Base-by-base conservation (phyloP, 2,888 invertebrate species). In the Thelaira solivaga region DNA sequence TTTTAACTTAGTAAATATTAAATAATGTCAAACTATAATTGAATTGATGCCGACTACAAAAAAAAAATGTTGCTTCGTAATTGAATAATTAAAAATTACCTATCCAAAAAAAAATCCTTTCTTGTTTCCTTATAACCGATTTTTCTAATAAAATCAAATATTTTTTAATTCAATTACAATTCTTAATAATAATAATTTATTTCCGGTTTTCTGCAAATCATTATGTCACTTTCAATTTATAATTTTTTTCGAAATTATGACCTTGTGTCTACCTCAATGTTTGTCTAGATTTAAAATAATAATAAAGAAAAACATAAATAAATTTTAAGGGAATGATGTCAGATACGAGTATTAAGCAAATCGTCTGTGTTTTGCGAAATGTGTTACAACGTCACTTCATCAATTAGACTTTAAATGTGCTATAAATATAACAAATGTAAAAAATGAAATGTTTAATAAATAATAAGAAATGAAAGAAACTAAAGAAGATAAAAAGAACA, bases 321-420 rank as follows among this genome's bases (percentile, higher is more conserved):
- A 53, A 65, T 13, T 45, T 34, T 24, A 68, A 68, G 68, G 67
- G 67, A 67, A 62, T 75, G 74, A 75, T 75, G 74, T 75, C 74
- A 75, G 67, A 68, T 67, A 29, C 13, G 26, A 26, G 26, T 26
- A 43, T 49, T 65, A 16, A 29, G 36, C 16, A 67, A 43, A 74
- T 39, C 45, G 67, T 75, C 51, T 75, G 45, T 36, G 61, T 39
- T 51, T 65, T 41, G 39, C 51, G 51, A 61, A 61, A 57, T 45
- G 13, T 45, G 41, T 67, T 53, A 22, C 36, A 62, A 62, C 67
- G 74, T 68, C 67, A 74, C 31, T 61, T 61, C 18, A 53, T 55
- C 22, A 68, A 68, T 68, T 73, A 13, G 31, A 11, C n/a, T 57
- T 26, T 41, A 41, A n/a, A 57, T 45, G 24, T 31, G 24, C n/a